Evolutionary conservation across 2,888 invertebrate species (phyloP).

Genomic region (Pollenia amentaria): DNA sequence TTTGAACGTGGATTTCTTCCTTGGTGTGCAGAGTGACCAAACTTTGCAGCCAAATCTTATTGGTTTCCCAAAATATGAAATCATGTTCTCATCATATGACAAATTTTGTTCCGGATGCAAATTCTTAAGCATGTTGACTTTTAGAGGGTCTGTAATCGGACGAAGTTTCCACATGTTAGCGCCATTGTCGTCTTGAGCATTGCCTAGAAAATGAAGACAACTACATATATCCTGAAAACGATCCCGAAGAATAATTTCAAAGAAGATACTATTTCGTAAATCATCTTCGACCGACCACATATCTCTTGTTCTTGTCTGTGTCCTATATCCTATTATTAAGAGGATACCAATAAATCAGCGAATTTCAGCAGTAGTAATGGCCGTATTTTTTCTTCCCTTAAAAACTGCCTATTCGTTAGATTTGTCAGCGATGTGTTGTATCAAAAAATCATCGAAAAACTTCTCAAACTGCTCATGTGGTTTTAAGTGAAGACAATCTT

Average conservation of each 20-base stretch:
- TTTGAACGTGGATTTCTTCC: too few species aligned
- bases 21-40: background rate
- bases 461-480: too few species aligned
- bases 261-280: conserved; percentile 35
- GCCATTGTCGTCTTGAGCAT: background rate
- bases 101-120: conserved; percentile 24
- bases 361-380: too few species aligned
- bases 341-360: too few species aligned
- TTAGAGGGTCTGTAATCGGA: conserved; percentile 70
- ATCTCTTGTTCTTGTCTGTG: too few species aligned
- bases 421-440: too few species aligned
- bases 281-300: conserved; percentile 3
- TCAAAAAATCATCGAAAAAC: too few species aligned
- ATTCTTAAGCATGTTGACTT: conserved; percentile 34
- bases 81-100: conserved; percentile 19
- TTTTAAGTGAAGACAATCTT: background rate
- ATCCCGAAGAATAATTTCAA: conserved; percentile 44
- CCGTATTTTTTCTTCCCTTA: too few species aligned
- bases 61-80: conserved; percentile 20
- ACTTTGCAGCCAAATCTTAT: too few species aligned
- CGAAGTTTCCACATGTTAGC: conserved; percentile 76
- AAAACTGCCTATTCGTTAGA: too few species aligned
- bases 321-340: too few species aligned
- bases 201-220: conserved; percentile 59
- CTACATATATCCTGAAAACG: conserved; percentile 58